Conservation (phyloP, 53 echinoderm and acorn worm genomes). For the Glandiceps talaboti region DNA sequence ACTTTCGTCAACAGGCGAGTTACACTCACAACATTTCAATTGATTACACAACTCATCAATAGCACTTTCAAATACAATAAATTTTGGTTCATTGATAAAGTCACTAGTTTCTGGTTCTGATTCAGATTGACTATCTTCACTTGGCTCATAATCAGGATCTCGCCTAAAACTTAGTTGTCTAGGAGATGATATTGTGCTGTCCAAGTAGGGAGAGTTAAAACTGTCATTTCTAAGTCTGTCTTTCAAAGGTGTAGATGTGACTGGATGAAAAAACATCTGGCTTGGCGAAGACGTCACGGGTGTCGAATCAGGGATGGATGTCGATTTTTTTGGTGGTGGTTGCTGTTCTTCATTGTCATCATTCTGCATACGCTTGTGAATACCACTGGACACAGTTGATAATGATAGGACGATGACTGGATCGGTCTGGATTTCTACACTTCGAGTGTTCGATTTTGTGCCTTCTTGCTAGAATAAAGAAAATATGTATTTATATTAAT, state of each 20-base stretch:
- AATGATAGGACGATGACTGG: not conserved
- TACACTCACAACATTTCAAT: slow-evolving; percentile 8
- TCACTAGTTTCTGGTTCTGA: not conserved
- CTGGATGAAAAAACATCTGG: not conserved
- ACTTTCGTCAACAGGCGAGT: not conserved
- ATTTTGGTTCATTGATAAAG: slow-evolving; percentile 21
- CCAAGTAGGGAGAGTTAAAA: not conserved
- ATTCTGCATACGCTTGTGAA: no score
- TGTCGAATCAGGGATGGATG: not conserved
- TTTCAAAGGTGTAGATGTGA: not conserved
- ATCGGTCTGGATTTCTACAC: not conserved
- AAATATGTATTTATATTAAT: no score
- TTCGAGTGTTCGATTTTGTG: not conserved
- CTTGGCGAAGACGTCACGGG: not conserved
- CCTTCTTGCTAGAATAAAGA: no score
- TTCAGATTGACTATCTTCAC: not conserved
- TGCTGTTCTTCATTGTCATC: not conserved
- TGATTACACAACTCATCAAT: slow-evolving; percentile 13
- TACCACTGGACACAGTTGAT: not conserved
- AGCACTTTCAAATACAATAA: slow-evolving; percentile 34
- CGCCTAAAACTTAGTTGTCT: not conserved
- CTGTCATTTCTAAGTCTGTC: not conserved
- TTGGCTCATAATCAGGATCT: not conserved
- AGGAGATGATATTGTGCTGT: not conserved
- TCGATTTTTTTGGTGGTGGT: not conserved